Evolutionary conservation across 2,888 invertebrate species (phyloP).

Genomic region (Cinara cedri): DNA sequence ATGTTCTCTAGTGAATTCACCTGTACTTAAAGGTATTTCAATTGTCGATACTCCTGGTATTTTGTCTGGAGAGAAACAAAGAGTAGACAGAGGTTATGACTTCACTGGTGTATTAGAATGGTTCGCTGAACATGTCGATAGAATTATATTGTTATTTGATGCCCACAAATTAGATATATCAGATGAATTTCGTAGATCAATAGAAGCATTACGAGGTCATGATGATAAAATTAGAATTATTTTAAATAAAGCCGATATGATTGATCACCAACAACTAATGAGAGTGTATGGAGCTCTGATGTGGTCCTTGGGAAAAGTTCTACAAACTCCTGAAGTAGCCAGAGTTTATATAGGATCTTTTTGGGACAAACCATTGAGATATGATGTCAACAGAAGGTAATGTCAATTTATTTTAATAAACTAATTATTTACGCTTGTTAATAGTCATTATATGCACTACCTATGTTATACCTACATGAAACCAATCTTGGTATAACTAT

Average conservation of each 20-base stretch:
- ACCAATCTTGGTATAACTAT: not conserved
- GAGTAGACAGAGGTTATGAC: slow-evolving; percentile 72
- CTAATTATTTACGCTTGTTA: not conserved
- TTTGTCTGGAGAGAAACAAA: slow-evolving; percentile 69
- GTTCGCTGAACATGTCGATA: slow-evolving; percentile 73
- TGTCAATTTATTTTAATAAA: slow-evolving; percentile 36
- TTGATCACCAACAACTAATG: slow-evolving; percentile 74
- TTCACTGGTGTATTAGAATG: slow-evolving; percentile 72
- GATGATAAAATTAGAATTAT: slow-evolving; percentile 72
- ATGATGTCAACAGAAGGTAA: slow-evolving; percentile 68
- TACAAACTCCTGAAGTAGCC: slow-evolving; percentile 72
- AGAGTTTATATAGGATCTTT: slow-evolving; percentile 74
- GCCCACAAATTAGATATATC: slow-evolving; percentile 74
- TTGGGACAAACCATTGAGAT: slow-evolving; percentile 70
- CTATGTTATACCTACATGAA: not conserved
- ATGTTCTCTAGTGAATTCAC: slow-evolving; percentile 68
- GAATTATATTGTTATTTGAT: slow-evolving; percentile 72
- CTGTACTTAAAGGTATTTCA: slow-evolving; percentile 69
- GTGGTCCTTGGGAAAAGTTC: slow-evolving; percentile 74
- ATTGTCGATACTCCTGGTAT: slow-evolving; percentile 71
- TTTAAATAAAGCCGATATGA: slow-evolving; percentile 72
- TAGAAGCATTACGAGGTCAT: slow-evolving; percentile 69
- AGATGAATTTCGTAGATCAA: slow-evolving; percentile 71
- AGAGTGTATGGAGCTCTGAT: slow-evolving; percentile 72
- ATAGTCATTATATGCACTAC: not conserved